These are phyloP conservation scores for Zaprionus gabonicus DNA, from an alignment of 1,140 invertebrate genomes.

Conservation along the genomic window DNA sequence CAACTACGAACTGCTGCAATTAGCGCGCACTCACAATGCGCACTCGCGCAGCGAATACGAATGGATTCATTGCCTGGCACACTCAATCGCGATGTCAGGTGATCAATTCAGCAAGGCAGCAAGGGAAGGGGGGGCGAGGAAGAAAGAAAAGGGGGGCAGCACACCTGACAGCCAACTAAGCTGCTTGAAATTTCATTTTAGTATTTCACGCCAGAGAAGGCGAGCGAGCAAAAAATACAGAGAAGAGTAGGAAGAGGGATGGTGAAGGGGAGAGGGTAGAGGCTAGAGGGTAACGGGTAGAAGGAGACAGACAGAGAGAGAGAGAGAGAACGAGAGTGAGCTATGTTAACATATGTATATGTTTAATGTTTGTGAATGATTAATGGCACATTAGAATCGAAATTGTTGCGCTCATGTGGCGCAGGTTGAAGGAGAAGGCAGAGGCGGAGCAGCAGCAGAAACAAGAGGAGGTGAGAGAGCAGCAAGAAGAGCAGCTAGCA, in stretches of 20 bases:
- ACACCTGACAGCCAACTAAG: constrained; percentile 78
- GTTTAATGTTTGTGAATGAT: constrained; percentile 83
- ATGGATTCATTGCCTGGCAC: constrained; percentile 41
- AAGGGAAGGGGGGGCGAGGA: neutral
- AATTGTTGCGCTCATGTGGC: constrained; percentile 69
- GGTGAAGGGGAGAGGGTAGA: neutral
- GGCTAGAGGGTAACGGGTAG: neutral
- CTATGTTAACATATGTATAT: constrained; percentile 51
- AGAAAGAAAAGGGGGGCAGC: constrained; percentile 24
- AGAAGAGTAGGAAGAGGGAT: neutral
- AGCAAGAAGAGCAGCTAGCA: neutral
- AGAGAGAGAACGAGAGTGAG: neutral
- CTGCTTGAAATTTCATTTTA: constrained; percentile 69
- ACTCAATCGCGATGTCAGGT: constrained; percentile 36
- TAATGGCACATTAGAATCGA: constrained; percentile 81
- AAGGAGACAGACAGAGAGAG: neutral
- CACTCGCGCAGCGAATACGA: constrained; percentile 15
- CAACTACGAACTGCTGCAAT: constrained; percentile 62
- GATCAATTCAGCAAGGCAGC: constrained; percentile 18
- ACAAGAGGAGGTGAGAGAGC: neutral
- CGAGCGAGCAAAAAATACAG: constrained; percentile 33
- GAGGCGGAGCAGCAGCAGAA: neutral
- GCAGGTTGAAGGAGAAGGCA: neutral
- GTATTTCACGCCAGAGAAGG: constrained; percentile 76
- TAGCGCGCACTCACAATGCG: constrained; percentile 66